These are phyloP conservation scores for Hydrotaea diabolus DNA, from an alignment of 2,888 invertebrate species.

Conservation along the genomic window DNA sequence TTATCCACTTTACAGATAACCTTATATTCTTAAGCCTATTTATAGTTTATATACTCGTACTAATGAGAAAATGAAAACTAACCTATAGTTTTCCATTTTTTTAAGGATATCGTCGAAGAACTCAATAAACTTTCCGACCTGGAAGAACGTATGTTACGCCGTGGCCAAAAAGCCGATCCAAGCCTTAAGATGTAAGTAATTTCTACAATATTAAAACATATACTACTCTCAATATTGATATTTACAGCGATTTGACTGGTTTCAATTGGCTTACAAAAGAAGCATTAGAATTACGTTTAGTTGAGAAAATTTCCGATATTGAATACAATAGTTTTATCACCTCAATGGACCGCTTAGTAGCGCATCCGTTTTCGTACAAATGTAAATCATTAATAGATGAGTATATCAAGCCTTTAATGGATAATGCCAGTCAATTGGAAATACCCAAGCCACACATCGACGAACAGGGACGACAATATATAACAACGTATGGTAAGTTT, in stretches of 20 bases:
- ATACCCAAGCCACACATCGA: conserved; percentile 87
- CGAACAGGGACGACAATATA: conserved; percentile 86
- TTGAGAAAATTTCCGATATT: conserved; percentile 86
- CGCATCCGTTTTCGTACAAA: conserved; percentile 87
- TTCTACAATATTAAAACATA: background rate
- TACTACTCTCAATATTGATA: no score
- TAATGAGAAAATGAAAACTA: no score
- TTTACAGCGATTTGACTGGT: conserved; percentile 82
- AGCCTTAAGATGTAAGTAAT: conserved; percentile 83
- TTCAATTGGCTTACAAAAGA: conserved; percentile 86
- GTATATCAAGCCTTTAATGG: conserved; percentile 84
- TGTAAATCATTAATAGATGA: conserved; percentile 88
- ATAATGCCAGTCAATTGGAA: conserved; percentile 83
- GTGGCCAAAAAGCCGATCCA: conserved; percentile 84
- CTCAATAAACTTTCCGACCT: conserved; percentile 85
- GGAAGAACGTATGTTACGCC: conserved; percentile 87
- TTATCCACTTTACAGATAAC: no score
- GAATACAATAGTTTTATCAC: conserved; percentile 88
- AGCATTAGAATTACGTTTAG: conserved; percentile 84
- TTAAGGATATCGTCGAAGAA: conserved; percentile 86
- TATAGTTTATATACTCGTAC: no score
- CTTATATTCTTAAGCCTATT: no score
- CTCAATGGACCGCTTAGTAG: conserved; percentile 86
- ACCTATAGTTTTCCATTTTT: background rate
- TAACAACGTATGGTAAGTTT: conserved; percentile 85